Base-by-base conservation (phyloP, 2,113 vertebrate species). In the Epinephelus cyanopodus region DNA sequence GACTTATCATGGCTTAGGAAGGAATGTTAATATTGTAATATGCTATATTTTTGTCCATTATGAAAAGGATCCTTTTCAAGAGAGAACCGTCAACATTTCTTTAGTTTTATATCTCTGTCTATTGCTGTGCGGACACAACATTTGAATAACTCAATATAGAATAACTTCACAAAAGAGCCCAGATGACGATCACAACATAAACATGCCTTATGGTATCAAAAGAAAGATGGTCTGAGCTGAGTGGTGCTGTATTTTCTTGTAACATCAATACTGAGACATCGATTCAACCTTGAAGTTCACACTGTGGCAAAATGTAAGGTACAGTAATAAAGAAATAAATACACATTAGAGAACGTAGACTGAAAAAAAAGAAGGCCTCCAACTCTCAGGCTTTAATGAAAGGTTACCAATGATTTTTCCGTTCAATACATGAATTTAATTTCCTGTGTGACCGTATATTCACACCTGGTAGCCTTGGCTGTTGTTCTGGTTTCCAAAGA, bases 401-500 rank as follows among this genome's bases (percentile, higher is more conserved):
- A 4, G 21, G n/a, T 45, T 45, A 19, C 2, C 17, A 65, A 64
- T 33, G 1, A 0, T 18, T 65, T 72, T 58, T 45, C 42, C 61
- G 3, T 54, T 62, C 67, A 58, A 57, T 52, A 47, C 25, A 76
- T 72, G 15, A 17, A 76, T 52, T 45, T 0, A 14, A 48, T 67
- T 42, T 67, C 21, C 6, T 9, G 29, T 54, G 21, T 57, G 42
- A 50, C 15, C 29, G 64, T 0, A 39, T 56, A 15, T 74, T 62
- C 75, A 70, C 47, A 98, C 98, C 97, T 99, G 98, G 86, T 96
- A 99, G 81, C 98, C 98, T 92, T 97, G 97, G 87, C 97, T 97
- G 89, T 95, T 98, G 95, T 99, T 99, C 93, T 98, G 98, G 81
- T 95, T 95, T 88, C 98, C 98, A 42, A 98, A 99, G 45, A 97